Base-by-base conservation (phyloP, 2,797 vertebrate species). In the Allochrocebus solatus region DNA sequence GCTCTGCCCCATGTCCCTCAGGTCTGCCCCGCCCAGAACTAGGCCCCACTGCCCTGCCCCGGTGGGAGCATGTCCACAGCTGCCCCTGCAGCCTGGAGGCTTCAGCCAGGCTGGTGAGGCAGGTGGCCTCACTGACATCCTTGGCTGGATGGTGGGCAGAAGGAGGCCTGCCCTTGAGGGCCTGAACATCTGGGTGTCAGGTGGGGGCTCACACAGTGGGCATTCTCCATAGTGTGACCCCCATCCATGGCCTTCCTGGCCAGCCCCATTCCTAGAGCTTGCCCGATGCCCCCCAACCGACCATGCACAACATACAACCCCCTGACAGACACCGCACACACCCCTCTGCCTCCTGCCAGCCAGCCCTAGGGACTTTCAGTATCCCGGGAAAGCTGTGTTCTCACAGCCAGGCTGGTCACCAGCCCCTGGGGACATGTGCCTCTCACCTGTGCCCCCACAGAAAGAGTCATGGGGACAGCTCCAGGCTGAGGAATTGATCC, bases 21-120 rank as follows among this genome's bases (percentile, higher is more conserved):
- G 22, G 50, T 61, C 43, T n/a, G 33, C n/a, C 8, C 12, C 1
- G 39, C 43, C 30, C 46, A 72, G 74, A 64, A 22, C n/a, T 5
- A 6, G 70, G 22, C 28, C 41, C 5, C 0, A 0, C 74, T 55
- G 19, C 74, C 41, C 46, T 39, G 75, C 33, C 79, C 21, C 1
- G 0, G 9, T 1, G 0, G 16, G 12, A 16, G 26, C 1, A 1
- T 14, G n/a, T 43, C 70, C 28, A 0, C 46, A 12, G 19, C 84
- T 39, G 24, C 64, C 26, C 4, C 39, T 10, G 17, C 16, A 41
- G 41, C 39, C 81, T 7, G 2, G 33, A 28, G n/a, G 48, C 46
- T 16, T 82, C 14, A 0, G 36, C 79, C 59, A 53, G 70, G 17
- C 41, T 57, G 5, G 17, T 43, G 50, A 78, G 78, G 48, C 39